Evolutionary conservation across 1,140 invertebrate genomes (phyloP), one percentile per base, ranked within the genome.

Genomic region (Anadara kagoshimensis): DNA sequence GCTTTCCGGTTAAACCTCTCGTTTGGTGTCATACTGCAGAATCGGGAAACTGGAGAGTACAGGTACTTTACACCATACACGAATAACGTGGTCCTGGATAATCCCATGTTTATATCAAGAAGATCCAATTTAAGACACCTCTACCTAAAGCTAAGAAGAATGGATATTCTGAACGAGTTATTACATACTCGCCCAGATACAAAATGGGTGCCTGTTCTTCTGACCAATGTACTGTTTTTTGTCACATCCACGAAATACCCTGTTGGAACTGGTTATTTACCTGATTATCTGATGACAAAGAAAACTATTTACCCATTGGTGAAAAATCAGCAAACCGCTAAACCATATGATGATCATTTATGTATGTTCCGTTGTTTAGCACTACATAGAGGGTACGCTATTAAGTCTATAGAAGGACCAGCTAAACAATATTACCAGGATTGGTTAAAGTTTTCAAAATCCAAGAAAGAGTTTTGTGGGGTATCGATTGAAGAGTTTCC

Each of bases 21-120:
- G 0, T 73, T 67, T 45, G 64, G 64, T 1, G 5, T 73, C 4
- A 43, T 67, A 0, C 41, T 67, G 18, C 16, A 41, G 14, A 53
- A 73, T 58, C 51, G 29, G 8, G 70, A 73, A 61, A 67, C 71
- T n/a, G 18, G 71, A 56, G 71, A 73, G 41, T 73, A 68, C 10
- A 5, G 64, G 0, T 73, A 61, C 20, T 73, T 73, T 20, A 1
- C 24, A 0, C 57, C 64, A 12, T 67, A 49, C 24, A 1, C 12
- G 3, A 73, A 73, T 20, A 29, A 62, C 26, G 51, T 47, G 0
- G 49, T 73, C 0, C 67, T 73, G 14, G 18, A 61, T 4, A 45
- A 59, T 14, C 64, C 58, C 3, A n/a, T 73, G 14, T 73, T 62
- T 26, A 56, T 73, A 18, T 67, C 57, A 4, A 41, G 57, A 29